These are phyloP conservation scores for Penaeus chinensis DNA, from an alignment of 1,140 invertebrate species.

Conservation along the genomic window DNA sequence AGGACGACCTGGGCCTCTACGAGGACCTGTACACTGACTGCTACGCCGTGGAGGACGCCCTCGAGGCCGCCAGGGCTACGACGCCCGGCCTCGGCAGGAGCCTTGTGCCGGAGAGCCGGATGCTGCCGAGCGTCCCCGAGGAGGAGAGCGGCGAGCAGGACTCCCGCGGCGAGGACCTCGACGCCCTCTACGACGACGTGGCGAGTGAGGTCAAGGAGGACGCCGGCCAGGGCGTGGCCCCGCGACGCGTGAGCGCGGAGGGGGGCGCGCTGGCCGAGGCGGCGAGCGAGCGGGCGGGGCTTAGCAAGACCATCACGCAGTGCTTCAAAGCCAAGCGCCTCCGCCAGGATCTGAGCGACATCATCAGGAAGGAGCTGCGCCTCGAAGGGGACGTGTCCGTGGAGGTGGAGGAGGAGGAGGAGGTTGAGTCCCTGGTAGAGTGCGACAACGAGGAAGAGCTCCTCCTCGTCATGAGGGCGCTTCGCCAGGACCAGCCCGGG, in stretches of 20 bases:
- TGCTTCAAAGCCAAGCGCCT: slow-evolving; percentile 33
- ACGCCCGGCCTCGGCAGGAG: not conserved
- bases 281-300: not conserved
- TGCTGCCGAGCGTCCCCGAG: slow-evolving; percentile 26
- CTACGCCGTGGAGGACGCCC: not conserved
- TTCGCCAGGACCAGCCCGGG: slow-evolving; percentile 30
- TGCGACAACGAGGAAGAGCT: slow-evolving; percentile 57
- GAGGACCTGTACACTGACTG: slow-evolving; percentile 31
- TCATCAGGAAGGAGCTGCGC: slow-evolving; percentile 51
- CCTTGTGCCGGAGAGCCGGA: not conserved
- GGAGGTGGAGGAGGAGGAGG: slow-evolving; percentile 61
- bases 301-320: slow-evolving; percentile 20
- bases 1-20: slow-evolving; percentile 29
- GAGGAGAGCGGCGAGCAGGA: slow-evolving; percentile 46
- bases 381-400: slow-evolving; percentile 48
- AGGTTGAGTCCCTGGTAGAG: slow-evolving; percentile 53
- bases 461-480: slow-evolving; percentile 47
- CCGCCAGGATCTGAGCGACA: slow-evolving; percentile 52
- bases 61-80: not conserved
- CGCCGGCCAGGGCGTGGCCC: not conserved
- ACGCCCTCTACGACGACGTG: slow-evolving; percentile 45
- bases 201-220: not conserved
- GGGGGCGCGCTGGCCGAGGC: not conserved
- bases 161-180: slow-evolving; percentile 7
- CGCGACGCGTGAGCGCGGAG: not conserved